Evolutionary conservation across 2,113 vertebrate species (phyloP), one percentile per base, ranked within the genome.

Genomic region (Octodon degus): DNA sequence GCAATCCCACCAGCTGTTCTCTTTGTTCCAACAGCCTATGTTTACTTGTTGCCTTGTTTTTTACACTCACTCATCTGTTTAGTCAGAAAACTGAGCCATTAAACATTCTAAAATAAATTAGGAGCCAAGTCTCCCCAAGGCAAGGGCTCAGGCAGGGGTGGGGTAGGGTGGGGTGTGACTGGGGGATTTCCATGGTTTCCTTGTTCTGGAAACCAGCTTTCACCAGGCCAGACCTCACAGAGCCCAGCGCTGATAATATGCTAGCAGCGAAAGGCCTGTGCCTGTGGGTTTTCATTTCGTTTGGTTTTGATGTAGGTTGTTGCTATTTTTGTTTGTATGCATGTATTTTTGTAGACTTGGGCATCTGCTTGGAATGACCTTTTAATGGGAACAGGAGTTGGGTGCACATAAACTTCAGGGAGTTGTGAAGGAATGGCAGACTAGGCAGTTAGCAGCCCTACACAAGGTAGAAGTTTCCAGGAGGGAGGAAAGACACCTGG

Each of bases 381-480:
- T 99, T 99, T 99, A 99, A 99, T 98, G 98, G 98, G 98, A 99
- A 99, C 98, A 98, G 98, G 98, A 98, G 96, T 97, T 98, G 97
- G 97, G 98, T 98, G 98, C 98, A 97, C 97, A 98, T 98, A 96
- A 97, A 97, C 97, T 96, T 87, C 85, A 89, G 97, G 97, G 98
- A 98, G 98, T 99, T 98, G 99, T 8, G 16, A 98, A 98, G 97
- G 98, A 98, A 98, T 68, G 96, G 83, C 91, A 77, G 96, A 98
- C 98, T 98, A 98, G 34, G 30, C 16, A 43, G 0, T 34, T 58
- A 81, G 60, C n/a, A 40, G 9, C 19, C 4, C 7, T 9, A 32
- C 30, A 25, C 53, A 67, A 67, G 24, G 8, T 93, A 89, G 91
- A 97, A 95, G 90, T 95, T 85, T 94, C 93, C 50, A 55, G 24